Percentiles rank a stretch among this genome's conserved stretches.
Conservation (phyloP, 2,797 vertebrate species). For the Crenichthys baileyi region DNA sequence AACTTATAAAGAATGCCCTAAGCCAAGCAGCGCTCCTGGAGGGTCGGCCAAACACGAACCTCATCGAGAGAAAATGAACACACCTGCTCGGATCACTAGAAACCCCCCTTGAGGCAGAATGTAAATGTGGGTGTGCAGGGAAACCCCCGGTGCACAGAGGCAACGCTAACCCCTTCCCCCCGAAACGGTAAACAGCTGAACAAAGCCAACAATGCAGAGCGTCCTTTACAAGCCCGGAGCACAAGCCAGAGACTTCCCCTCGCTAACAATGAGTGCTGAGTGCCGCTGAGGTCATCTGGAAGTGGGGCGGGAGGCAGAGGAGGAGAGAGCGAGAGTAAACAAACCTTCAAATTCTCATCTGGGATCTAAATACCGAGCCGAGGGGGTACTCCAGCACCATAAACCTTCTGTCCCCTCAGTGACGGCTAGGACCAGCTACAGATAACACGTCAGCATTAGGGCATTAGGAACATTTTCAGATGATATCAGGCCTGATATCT, state of each 20-base stretch:
- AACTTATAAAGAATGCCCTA: not conserved
- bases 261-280: slow-evolving; percentile 55
- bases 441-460: too few species aligned
- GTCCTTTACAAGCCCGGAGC: slow-evolving; percentile 43
- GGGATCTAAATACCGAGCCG: not conserved
- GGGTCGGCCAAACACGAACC: not conserved
- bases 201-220: slow-evolving; percentile 49
- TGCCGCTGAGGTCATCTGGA: slow-evolving; percentile 35
- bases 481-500: too few species aligned
- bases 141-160: slow-evolving; percentile 48
- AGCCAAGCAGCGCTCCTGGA: not conserved
- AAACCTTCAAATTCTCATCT: not conserved
- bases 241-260: slow-evolving; percentile 62
- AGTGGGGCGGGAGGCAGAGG: slow-evolving; percentile 1
- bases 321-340: not conserved
- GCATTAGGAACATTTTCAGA: too few species aligned
- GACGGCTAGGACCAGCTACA: not conserved
- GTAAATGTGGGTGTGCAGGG: slow-evolving; percentile 47
- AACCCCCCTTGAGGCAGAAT: slow-evolving; percentile 27
- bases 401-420: not conserved
- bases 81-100: slow-evolving; percentile 45
- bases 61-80: slow-evolving; percentile 15
- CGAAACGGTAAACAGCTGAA: slow-evolving; percentile 46
- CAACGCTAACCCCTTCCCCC: slow-evolving; percentile 9
- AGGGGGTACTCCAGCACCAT: not conserved